Evolutionary conservation across 2,888 invertebrate species (phyloP).

Genomic region (Agrochola litura): DNA sequence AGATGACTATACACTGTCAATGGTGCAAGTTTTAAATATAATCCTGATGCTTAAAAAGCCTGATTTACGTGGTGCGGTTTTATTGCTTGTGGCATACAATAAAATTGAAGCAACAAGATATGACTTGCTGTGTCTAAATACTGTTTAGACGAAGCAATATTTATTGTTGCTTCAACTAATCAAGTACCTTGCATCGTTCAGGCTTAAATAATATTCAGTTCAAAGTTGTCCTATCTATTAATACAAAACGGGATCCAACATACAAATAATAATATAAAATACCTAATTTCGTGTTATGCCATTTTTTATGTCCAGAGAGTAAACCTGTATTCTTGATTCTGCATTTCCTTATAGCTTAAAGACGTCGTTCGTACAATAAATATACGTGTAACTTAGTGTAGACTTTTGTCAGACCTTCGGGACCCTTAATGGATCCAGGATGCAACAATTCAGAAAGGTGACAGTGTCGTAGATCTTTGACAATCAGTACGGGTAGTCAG

Average conservation of each 20-base stretch:
- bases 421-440: neutral
- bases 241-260: neutral
- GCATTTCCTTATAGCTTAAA: neutral
- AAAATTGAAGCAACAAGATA: neutral
- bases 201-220: neutral
- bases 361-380: neutral
- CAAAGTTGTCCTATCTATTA: neutral
- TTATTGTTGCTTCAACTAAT: neutral
- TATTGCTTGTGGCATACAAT: too few species aligned
- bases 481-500: too few species aligned
- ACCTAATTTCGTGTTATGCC: neutral
- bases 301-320: too few species aligned
- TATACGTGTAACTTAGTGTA: too few species aligned
- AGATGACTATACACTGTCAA: neutral
- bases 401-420: neutral
- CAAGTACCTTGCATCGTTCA: neutral
- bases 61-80: neutral
- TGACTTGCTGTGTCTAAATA: too few species aligned
- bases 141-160: neutral
- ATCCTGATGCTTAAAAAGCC: too few species aligned
- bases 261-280: neutral
- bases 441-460: neutral
- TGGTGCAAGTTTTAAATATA: neutral
- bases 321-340: neutral
- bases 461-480: neutral